Percentiles rank a stretch among this genome's conserved stretches.
Evolutionary conservation across 2,113 vertebrate species (phyloP).

Genomic region (Phocoena phocoena): DNA sequence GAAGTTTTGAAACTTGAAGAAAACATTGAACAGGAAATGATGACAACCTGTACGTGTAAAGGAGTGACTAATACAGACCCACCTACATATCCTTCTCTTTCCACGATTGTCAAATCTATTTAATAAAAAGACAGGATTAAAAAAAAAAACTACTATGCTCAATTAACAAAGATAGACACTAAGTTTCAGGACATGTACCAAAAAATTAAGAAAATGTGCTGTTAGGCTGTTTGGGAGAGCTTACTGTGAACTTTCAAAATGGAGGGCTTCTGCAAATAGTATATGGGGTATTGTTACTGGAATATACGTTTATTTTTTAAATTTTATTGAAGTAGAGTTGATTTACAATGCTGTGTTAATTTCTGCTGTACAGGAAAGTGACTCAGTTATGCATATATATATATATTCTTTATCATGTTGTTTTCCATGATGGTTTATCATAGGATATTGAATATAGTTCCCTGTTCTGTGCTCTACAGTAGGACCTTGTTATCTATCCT

Average conservation of each 20-base stretch:
- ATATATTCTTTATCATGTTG: too few species aligned
- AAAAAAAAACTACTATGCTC: background rate
- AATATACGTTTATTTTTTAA: background rate
- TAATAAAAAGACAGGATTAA: background rate
- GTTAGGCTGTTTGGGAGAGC: background rate
- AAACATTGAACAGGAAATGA: background rate
- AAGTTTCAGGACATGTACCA: background rate
- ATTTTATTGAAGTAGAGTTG: background rate
- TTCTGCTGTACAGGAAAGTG: too few species aligned
- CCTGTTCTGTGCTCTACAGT: too few species aligned
- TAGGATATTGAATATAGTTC: too few species aligned
- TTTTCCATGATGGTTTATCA: too few species aligned
- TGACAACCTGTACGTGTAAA: background rate
- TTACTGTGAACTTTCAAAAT: background rate
- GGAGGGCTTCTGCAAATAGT: background rate
- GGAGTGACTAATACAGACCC: background rate
- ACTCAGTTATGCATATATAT: too few species aligned
- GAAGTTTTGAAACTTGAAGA: background rate
- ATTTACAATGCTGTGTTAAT: too few species aligned
- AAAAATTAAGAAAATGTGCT: background rate
- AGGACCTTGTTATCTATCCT: too few species aligned
- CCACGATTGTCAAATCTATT: fast-evolving
- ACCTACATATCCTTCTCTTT: background rate
- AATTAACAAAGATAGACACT: fast-evolving
- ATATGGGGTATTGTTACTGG: background rate